Conservation (phyloP, 2,797 vertebrate genomes). For the Tauraco hartlaubi region DNA sequence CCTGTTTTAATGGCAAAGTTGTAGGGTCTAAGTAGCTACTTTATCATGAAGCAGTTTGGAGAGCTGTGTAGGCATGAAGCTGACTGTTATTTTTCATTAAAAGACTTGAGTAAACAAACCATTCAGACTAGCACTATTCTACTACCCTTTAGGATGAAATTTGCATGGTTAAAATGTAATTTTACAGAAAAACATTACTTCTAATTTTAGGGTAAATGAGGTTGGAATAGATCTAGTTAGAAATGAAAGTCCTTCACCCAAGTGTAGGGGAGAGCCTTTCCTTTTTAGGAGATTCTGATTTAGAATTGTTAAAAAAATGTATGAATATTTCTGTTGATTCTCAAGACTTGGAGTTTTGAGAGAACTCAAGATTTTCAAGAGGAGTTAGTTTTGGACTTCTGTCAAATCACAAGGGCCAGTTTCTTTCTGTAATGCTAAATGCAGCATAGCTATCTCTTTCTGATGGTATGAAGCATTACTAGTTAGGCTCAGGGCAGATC, state of each 20-base stretch:
- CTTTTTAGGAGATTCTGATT: not conserved
- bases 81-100: not conserved
- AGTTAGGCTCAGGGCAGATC: not conserved
- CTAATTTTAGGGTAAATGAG: not conserved
- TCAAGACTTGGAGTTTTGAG: not conserved
- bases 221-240: not conserved
- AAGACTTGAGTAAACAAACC: not conserved
- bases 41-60: not conserved
- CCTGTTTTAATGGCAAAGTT: constrained; percentile 46
- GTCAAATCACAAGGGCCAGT: not conserved
- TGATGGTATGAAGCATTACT: not conserved
- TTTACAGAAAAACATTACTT: not conserved
- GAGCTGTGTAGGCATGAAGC: not conserved
- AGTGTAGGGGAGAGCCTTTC: not conserved
- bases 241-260: not conserved
- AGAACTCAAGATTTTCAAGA: not conserved
- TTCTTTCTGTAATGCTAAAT: not conserved
- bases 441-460: not conserved
- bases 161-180: not conserved
- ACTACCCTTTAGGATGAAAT: not conserved
- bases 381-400: not conserved
- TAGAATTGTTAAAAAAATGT: not conserved
- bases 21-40: not conserved
- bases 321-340: not conserved
- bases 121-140: not conserved